Percentiles rank a stretch among this genome's conserved stretches.
These are phyloP conservation scores for Erannis defoliaria DNA, from an alignment of 2,888 invertebrate species.

Conservation along the genomic window DNA sequence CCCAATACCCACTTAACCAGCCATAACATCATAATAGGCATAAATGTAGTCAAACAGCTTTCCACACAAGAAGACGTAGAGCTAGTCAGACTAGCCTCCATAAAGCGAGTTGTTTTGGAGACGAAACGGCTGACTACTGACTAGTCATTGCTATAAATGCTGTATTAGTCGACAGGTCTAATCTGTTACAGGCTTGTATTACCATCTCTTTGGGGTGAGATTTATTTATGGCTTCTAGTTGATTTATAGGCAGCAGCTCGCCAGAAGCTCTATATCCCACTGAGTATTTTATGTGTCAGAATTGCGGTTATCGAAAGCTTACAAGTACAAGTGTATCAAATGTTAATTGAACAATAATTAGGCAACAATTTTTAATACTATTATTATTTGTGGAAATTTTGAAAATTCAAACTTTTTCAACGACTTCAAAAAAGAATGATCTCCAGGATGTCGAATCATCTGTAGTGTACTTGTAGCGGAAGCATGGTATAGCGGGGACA, in stretches of 20 bases:
- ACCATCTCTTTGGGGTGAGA: background rate
- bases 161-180: constrained; percentile 4
- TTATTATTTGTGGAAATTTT: background rate
- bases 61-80: constrained; percentile 6
- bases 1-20: too few species aligned
- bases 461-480: too few species aligned
- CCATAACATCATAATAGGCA: constrained; percentile 12
- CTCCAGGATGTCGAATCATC: too few species aligned
- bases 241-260: constrained; percentile 9
- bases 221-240: constrained; percentile 16
- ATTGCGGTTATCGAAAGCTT: background rate
- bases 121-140: constrained; percentile 31
- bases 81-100: background rate
- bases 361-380: too few species aligned
- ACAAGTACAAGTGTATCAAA: too few species aligned
- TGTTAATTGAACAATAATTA: too few species aligned
- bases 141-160: constrained; percentile 23
- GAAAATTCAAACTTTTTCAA: too few species aligned
- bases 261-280: constrained; percentile 6
- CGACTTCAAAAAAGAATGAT: too few species aligned
- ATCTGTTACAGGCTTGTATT: constrained; percentile 9
- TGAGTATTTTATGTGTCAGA: background rate
- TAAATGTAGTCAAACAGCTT: constrained; percentile 21
- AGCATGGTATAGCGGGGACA: too few species aligned
- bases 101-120: constrained; percentile 26